Evolutionary conservation across 2,888 invertebrate genomes (phyloP), one percentile per base, ranked within the genome.

Genomic region (Cyrtodaria siliqua): DNA sequence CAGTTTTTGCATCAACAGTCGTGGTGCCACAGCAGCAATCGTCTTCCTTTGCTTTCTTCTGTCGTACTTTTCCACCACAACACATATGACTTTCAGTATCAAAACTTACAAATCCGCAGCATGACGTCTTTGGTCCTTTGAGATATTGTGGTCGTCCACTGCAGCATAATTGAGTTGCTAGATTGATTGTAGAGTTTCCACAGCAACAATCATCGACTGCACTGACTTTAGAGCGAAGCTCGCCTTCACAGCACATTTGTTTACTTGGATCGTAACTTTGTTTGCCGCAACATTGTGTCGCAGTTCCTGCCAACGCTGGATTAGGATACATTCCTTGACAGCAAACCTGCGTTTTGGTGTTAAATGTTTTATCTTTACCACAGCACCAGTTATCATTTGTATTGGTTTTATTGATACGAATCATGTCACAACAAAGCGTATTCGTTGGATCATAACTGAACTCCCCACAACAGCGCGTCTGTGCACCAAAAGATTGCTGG

Each of bases 11-110:
- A 55, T 78, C 69, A 26, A 71, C 47, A 27, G 78, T 73, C 18
- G 78, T 69, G 24, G 63, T 73, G 2, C 78, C 78, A 50, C 78
- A 78, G 42, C 78, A 78, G 16, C 78, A 78, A 42, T 78, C 69
- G 27, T 78, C 78, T 33, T 78, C 68, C 14, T 44, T 68, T 18
- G 38, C 24, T 44, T 73, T 72, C 61, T 78, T 78, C 8, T 72
- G 64, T 50, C 64, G 52, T 26, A 78, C 69, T 26, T 73, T 56
- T 24, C 56, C 66, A 42, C 66, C 68, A 27, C 78, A 78, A 33
- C 78, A 78, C 3, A 78, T 56, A 29, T 60, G 42, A 0, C 50
- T 64, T 20, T 60, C 60, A 3, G 68, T 61, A 50, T 73, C 29
- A 50, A 73, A 78, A 29, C 78, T 78, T 18, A 44, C 24, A 9